Conservation (phyloP, 2,888 invertebrate genomes). For the Mystacides longicornis region DNA sequence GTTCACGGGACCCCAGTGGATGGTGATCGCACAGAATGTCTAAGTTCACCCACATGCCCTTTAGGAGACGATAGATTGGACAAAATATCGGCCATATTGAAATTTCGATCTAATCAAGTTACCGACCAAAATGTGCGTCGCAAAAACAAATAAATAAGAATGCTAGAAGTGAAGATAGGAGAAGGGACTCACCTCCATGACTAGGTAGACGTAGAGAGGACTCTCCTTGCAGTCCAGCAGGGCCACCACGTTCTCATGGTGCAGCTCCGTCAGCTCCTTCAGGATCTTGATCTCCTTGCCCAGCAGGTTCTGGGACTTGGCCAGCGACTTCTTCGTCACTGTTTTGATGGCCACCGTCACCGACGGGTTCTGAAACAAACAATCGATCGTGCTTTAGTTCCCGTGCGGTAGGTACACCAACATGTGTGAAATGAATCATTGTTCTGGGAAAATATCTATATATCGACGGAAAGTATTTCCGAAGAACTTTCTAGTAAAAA, state of each 20-base stretch:
- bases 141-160: background rate
- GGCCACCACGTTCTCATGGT: slow-evolving; percentile 98
- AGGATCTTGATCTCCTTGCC: slow-evolving; percentile 99
- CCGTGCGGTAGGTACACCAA: background rate
- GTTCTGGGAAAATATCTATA: no score
- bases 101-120: no score
- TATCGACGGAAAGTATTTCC: no score
- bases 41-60: no score
- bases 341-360: slow-evolving; percentile 94
- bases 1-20: no score
- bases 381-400: slow-evolving; percentile 15
- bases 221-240: slow-evolving; percentile 97
- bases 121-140: no score
- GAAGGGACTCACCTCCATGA: slow-evolving; percentile 83
- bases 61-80: no score
- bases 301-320: slow-evolving; percentile 93
- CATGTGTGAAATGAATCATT: no score
- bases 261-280: slow-evolving; percentile 92
- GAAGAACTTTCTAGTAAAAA: no score
- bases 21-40: no score
- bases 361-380: slow-evolving; percentile 68
- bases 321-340: slow-evolving; percentile 95
- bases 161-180: no score
- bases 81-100: no score
- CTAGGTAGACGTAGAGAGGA: slow-evolving; percentile 87